Evolutionary conservation across 2,797 vertebrate genomes (phyloP).

Genomic region (Eleutherodactylus coqui): DNA sequence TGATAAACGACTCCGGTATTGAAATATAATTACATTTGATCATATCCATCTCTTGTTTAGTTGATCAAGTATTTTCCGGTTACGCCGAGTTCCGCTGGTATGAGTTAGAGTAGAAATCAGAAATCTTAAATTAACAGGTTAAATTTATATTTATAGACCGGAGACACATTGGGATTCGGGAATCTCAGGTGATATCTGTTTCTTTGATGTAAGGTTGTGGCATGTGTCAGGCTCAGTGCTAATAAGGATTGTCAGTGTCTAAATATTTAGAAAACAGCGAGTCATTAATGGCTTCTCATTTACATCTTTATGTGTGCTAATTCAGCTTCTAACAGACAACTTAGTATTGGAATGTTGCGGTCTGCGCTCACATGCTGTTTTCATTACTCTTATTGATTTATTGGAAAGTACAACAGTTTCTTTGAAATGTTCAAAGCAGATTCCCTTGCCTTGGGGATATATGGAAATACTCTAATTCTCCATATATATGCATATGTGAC

Average conservation of each 20-base stretch:
- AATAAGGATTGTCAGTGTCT: slow-evolving; percentile 51
- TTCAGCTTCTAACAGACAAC: slow-evolving; percentile 47
- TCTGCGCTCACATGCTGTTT: slow-evolving; percentile 7
- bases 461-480: slow-evolving; percentile 54
- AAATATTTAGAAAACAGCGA: slow-evolving; percentile 55
- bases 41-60: not conserved
- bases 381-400: slow-evolving; percentile 46
- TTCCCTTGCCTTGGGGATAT: slow-evolving; percentile 47
- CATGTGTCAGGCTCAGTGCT: slow-evolving; percentile 58
- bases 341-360: slow-evolving; percentile 33
- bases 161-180: slow-evolving; percentile 58
- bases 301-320: slow-evolving; percentile 54
- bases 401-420: slow-evolving; percentile 31
- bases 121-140: slow-evolving; percentile 21
- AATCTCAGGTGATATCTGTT: slow-evolving; percentile 36
- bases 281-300: slow-evolving; percentile 56
- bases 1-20: not conserved
- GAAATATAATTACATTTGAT: not conserved
- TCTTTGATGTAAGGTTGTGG: slow-evolving; percentile 50
- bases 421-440: slow-evolving; percentile 55
- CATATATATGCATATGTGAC: slow-evolving; percentile 51
- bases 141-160: slow-evolving; percentile 24
- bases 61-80: not conserved
- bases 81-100: not conserved
- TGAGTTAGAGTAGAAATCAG: not conserved